Evolutionary conservation across 2,888 invertebrate genomes (phyloP).

Genomic region (Mesodorylaimus sp.): DNA sequence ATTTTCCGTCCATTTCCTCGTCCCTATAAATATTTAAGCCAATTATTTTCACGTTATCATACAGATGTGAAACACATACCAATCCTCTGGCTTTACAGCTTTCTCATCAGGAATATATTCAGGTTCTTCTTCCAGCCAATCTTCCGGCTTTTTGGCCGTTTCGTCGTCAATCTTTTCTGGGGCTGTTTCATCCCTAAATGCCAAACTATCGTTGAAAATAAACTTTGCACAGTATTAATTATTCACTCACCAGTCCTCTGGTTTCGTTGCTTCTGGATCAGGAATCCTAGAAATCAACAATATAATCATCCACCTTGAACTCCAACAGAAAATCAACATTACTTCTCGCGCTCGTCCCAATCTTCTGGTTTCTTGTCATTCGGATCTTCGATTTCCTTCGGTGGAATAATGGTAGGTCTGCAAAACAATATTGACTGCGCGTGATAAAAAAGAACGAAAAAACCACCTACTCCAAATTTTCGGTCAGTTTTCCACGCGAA

Average conservation of each 20-base stretch:
- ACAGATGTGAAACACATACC: slow-evolving; percentile 35
- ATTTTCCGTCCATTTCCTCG: slow-evolving; percentile 91
- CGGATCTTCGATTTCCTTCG: slow-evolving; percentile 79
- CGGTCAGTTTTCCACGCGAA: slow-evolving; percentile 64
- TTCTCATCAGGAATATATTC: slow-evolving; percentile 61
- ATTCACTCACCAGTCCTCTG: slow-evolving; percentile 62
- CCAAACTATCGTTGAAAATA: slow-evolving; percentile 6
- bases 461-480: slow-evolving; percentile 50
- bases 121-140: slow-evolving; percentile 80
- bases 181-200: slow-evolving; percentile 60
- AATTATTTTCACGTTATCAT: not conserved
- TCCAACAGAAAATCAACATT: slow-evolving; percentile 3
- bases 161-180: slow-evolving; percentile 73
- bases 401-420: slow-evolving; percentile 74
- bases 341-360: slow-evolving; percentile 86
- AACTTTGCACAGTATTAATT: not conserved
- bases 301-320: not conserved
- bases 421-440: slow-evolving; percentile 4
- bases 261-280: slow-evolving; percentile 68
- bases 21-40: slow-evolving; percentile 44
- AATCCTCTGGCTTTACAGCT: slow-evolving; percentile 72
- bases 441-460: slow-evolving; percentile 4
- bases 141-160: slow-evolving; percentile 60
- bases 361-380: slow-evolving; percentile 58
- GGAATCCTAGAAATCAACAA: slow-evolving; percentile 42